These are phyloP conservation scores for Archilochus colubris DNA, from an alignment of 2,113 vertebrate species.

Conservation along the genomic window DNA sequence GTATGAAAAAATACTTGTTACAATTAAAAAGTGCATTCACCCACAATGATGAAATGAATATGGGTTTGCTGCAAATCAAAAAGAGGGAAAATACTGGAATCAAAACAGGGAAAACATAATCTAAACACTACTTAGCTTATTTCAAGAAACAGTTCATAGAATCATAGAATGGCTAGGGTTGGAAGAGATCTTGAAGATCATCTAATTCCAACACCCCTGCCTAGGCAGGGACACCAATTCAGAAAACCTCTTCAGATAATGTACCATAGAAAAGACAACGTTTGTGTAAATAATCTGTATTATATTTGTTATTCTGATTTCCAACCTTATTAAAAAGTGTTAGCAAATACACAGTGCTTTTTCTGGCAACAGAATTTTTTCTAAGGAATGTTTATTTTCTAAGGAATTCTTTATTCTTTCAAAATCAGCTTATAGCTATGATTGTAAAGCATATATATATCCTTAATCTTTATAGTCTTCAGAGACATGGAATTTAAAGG, in stretches of 20 bases:
- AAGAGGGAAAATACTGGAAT: neutral
- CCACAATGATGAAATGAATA: neutral
- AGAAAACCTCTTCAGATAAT: neutral
- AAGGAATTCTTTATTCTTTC: neutral
- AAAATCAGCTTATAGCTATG: neutral
- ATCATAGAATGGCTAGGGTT: too few relatives aligned
- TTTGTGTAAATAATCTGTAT: neutral
- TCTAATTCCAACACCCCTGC: too few relatives aligned
- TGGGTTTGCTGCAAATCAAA: neutral
- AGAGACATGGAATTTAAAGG: neutral
- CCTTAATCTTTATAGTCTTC: neutral
- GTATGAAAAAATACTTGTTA: neutral
- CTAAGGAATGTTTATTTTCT: neutral
- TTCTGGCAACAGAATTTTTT: neutral
- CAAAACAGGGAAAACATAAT: neutral
- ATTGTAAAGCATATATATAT: neutral
- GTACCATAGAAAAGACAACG: neutral
- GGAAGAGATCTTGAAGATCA: too few relatives aligned
- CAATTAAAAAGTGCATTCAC: accelerated
- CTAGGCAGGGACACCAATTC: neutral
- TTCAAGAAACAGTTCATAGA: too few relatives aligned
- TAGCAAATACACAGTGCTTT: neutral
- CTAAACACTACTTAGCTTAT: neutral
- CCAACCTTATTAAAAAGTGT: neutral
- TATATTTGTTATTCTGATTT: neutral